Evolutionary conservation across 2,888 invertebrate genomes (phyloP), one percentile per base, ranked within the genome.

Genomic region (Cactoblastis cactorum): DNA sequence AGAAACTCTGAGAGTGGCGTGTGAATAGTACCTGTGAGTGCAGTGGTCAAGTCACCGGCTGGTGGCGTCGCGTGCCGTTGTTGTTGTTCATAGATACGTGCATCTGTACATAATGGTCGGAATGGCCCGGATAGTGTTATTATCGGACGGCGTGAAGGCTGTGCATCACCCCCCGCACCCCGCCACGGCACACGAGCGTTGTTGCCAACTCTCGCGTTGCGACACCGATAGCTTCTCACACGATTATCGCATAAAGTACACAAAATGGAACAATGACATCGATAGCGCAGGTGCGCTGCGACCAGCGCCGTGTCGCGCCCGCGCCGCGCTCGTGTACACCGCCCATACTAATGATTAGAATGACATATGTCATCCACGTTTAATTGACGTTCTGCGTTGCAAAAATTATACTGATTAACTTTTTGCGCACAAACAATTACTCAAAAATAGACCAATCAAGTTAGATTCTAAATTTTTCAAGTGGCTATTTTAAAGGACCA

Each of bases 1-100:
- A 97, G 84, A 96, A 97, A 90, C 93, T 97, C 82, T 97, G 93
- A 83, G 43, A 32, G 43, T 43, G 55, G 53, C 43, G 43, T 46
- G 50, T 45, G 50, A 51, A 53, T 61, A 53, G 58, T 43, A 43
- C 28, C 55, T 45, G 62, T 60, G 65, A 22, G 46, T 47, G 46
- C 35, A 12, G 28, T 17, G 37, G 33, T 33, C 33, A 35, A 17
- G 33, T 33, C 33, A 35, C 34, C 34, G 34, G 33, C 34, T 15
- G 28, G 47, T 24, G 43, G 48, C 32, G 53, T 50, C 38, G 28
- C 17, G 28, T 22, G 50, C 50, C 48, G 49, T 43, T 38, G 53
- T 45, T 52, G 53, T 55, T 48, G 12, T 35, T 54, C 45, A 53
- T 45, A 35, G 53, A 46, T 41, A 28, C 28, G 50, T 52, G 58